These are phyloP conservation scores for Acromyrmex charruanus DNA, from an alignment of 1,140 invertebrate species.

Conservation along the genomic window DNA sequence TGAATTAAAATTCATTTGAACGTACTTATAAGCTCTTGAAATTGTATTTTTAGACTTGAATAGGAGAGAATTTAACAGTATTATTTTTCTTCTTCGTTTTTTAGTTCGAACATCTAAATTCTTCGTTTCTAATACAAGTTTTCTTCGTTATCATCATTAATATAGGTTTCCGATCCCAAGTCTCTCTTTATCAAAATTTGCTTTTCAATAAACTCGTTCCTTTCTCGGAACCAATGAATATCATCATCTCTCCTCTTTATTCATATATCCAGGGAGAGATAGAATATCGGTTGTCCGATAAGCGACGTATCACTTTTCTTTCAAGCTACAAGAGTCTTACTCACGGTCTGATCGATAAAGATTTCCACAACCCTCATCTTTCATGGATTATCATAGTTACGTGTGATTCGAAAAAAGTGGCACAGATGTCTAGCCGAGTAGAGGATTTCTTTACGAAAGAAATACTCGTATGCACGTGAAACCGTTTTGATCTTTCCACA, in stretches of 20 bases:
- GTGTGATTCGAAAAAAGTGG: constrained; percentile 27
- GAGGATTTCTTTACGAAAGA: constrained; percentile 22
- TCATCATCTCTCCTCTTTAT: neutral
- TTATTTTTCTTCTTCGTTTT: neutral
- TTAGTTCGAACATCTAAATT: neutral
- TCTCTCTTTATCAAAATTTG: constrained; percentile 57
- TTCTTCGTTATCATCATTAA: constrained; percentile 14
- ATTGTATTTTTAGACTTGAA: too few relatives aligned
- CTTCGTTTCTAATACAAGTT: too few relatives aligned
- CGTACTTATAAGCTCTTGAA: too few relatives aligned
- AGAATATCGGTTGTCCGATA: constrained; percentile 63
- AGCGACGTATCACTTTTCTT: constrained; percentile 49
- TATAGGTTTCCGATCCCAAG: constrained; percentile 2
- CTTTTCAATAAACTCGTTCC: constrained; percentile 45
- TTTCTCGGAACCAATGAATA: constrained; percentile 46
- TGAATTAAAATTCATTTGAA: too few relatives aligned
- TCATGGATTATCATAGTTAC: constrained; percentile 39
- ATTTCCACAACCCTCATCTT: constrained; percentile 59
- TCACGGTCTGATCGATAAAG: constrained; percentile 36
- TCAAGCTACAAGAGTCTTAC: constrained; percentile 24
- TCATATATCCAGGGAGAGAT: constrained; percentile 44
- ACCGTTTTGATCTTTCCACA: constrained; percentile 6
- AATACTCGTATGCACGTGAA: constrained; percentile 18
- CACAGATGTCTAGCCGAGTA: constrained; percentile 23
- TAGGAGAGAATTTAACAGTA: neutral